Percentiles rank a stretch among this genome's conserved stretches.
These are phyloP conservation scores for Iselma pallidipennis DNA, from an alignment of 2,888 invertebrate species.

Conservation along the genomic window DNA sequence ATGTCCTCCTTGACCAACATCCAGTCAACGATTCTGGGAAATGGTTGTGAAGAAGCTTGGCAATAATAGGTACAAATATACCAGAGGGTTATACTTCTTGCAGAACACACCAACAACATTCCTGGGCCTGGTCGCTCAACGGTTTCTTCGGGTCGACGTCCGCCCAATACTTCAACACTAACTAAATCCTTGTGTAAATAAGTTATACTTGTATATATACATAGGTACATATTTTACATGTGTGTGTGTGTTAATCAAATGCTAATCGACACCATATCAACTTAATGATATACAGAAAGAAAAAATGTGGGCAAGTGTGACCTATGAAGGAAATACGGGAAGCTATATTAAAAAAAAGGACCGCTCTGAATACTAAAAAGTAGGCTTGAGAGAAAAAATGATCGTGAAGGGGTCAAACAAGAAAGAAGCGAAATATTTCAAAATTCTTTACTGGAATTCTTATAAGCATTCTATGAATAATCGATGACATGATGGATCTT, in stretches of 20 bases:
- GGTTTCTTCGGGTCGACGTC: conserved; percentile 35
- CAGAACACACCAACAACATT: conserved; percentile 29
- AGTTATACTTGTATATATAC: too few relatives aligned
- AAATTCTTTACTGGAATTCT: conserved; percentile 3
- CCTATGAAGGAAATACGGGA: conserved; percentile 23
- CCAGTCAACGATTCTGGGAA: conserved; percentile 20
- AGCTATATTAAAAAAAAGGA: background rate
- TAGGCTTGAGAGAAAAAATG: too few relatives aligned
- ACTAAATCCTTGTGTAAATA: conserved; percentile 43
- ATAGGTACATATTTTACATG: too few relatives aligned
- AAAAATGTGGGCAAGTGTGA: conserved; percentile 42
- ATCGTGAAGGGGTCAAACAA: too few relatives aligned
- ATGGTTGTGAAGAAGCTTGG: conserved; percentile 13
- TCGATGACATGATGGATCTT: conserved; percentile 44
- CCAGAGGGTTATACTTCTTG: conserved; percentile 27
- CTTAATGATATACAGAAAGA: conserved; percentile 27
- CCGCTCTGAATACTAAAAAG: background rate
- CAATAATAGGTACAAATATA: background rate
- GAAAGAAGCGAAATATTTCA: too few relatives aligned
- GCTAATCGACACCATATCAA: conserved; percentile 39
- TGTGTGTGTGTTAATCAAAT: conserved; percentile 44
- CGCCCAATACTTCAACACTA: conserved; percentile 32
- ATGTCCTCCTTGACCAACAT: conserved; percentile 33
- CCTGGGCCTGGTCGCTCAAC: conserved; percentile 34
- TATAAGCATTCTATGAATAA: conserved; percentile 49